Conservation (phyloP, 2,113 vertebrate genomes). For the Varanus komodoensis region DNA sequence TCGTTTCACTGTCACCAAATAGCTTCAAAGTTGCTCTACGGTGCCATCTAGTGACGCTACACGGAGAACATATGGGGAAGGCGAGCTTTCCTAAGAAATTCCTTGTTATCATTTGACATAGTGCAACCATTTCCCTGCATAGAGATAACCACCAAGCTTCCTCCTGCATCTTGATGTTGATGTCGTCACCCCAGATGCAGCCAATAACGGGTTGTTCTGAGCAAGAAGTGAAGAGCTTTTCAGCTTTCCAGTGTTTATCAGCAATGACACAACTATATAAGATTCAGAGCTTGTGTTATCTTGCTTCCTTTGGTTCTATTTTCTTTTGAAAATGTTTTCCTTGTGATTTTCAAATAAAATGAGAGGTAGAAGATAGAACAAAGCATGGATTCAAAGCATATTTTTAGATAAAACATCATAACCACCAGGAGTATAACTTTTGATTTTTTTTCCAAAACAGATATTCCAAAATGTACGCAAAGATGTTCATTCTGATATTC, state of each 20-base stretch:
- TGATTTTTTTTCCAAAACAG: neutral
- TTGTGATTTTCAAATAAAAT: neutral
- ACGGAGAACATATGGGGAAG: neutral
- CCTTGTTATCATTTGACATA: neutral
- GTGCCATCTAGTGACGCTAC: constrained; percentile 56
- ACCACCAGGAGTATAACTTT: neutral
- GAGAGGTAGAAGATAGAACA: neutral
- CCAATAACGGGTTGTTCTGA: neutral
- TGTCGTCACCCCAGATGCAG: neutral
- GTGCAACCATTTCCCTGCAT: neutral
- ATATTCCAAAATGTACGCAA: neutral
- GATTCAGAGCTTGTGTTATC: neutral
- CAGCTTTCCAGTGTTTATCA: neutral
- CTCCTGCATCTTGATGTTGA: neutral
- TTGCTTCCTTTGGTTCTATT: neutral
- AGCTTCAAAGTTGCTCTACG: constrained; percentile 44
- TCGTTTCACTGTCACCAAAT: neutral
- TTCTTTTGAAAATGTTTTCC: neutral
- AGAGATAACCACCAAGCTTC: neutral
- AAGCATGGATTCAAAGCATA: neutral
- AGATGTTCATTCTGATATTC: neutral
- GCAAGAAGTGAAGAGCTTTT: neutral
- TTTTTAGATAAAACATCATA: neutral
- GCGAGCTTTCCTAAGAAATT: neutral
- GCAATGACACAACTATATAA: neutral